phyloP scores from a whole-genome alignment of 2,888 invertebrate species.

The Platycheirus albimanus region DNA sequence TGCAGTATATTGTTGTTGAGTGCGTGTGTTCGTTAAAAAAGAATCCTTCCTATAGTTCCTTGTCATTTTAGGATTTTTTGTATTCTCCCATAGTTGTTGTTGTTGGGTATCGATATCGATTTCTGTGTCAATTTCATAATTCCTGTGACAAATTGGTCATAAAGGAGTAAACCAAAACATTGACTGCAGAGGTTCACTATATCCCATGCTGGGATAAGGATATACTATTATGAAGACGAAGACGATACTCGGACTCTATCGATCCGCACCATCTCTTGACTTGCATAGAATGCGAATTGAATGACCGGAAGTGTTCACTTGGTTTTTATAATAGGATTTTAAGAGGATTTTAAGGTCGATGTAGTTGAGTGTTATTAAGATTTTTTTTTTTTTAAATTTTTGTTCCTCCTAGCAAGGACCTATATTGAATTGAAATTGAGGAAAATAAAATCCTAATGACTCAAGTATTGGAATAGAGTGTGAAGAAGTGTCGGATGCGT shows the following conservation, averaged over 20 bases:
- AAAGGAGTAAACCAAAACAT: conserved; percentile 67
- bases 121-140: conserved; percentile 61
- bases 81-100: not conserved
- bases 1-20: not conserved
- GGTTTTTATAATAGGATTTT: conserved; percentile 52
- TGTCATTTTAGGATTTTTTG: not conserved
- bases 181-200: not conserved
- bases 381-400: not conserved
- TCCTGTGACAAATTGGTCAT: conserved; percentile 70
- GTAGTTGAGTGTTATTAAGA: conserved; percentile 30
- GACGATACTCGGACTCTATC: not conserved
- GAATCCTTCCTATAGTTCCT: conserved; percentile 15
- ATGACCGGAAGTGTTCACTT: conserved; percentile 72
- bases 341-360: conserved; percentile 44
- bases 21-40: conserved; percentile 13
- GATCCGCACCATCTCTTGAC: conserved; percentile 40
- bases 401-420: conserved; percentile 15
- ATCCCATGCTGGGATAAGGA: conserved; percentile 34
- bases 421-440: not conserved
- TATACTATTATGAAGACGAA: conserved; percentile 12
- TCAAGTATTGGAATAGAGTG: conserved; percentile 30
- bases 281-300: conserved; percentile 61
- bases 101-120: conserved; percentile 53
- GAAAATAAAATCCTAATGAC: conserved; percentile 36
- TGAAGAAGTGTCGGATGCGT: conserved; percentile 45